phyloP scores from a whole-genome alignment of 37 sponge, comb jelly and placozoan species.

The Eunapius fragilis region DNA sequence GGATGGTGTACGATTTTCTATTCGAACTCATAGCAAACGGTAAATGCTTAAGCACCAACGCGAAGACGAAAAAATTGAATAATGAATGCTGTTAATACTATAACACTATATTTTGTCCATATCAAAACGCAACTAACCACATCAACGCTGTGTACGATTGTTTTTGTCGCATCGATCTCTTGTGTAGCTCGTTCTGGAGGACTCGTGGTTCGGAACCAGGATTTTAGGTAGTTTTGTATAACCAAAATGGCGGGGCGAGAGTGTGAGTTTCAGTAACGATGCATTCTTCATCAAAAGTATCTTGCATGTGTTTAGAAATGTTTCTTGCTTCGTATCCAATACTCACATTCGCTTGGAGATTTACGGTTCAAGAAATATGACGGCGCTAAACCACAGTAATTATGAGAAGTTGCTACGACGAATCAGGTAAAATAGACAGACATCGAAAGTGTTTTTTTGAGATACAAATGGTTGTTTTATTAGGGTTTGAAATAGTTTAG shows the following conservation, averaged over 20 bases:
- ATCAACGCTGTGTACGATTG: too few relatives aligned
- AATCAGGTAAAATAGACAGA: too few relatives aligned
- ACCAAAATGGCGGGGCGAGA: neutral
- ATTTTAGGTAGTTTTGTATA: neutral
- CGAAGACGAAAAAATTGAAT: too few relatives aligned
- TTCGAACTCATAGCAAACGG: neutral
- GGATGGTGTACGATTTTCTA: constrained; percentile 32
- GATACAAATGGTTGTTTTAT: too few relatives aligned
- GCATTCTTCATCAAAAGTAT: neutral
- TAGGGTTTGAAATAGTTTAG: too few relatives aligned
- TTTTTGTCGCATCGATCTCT: too few relatives aligned
- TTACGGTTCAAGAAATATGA: neutral
- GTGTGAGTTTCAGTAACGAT: neutral
- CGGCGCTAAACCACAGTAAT: neutral
- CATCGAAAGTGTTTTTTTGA: too few relatives aligned
- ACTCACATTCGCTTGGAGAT: neutral
- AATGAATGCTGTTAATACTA: too few relatives aligned
- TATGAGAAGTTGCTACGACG: neutral
- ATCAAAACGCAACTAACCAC: too few relatives aligned
- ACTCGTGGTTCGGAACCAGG: too few relatives aligned
- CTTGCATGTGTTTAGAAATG: neutral
- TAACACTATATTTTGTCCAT: too few relatives aligned
- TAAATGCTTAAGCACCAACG: neutral
- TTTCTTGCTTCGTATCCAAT: neutral
- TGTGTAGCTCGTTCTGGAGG: too few relatives aligned